Percentiles rank a stretch among this genome's conserved stretches.
phyloP scores from a whole-genome alignment of 2,113 vertebrate genomes.

The Vulpes ferrilata region DNA sequence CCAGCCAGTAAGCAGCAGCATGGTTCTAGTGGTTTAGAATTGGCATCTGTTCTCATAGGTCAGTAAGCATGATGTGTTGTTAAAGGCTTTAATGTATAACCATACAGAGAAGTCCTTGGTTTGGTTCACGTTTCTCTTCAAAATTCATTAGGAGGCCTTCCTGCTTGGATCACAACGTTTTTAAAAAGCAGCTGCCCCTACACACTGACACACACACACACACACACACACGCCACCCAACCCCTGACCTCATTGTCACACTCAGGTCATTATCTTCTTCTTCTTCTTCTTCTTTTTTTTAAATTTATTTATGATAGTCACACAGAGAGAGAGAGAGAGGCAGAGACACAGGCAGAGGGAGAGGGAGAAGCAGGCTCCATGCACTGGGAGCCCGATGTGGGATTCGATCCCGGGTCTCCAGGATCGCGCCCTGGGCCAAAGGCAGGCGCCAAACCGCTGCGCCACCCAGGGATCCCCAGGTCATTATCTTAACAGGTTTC shows the following conservation, averaged over 20 bases:
- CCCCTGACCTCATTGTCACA: neutral
- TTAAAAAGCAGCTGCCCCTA: neutral
- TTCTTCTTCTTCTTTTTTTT: no score
- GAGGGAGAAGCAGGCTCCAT: no score
- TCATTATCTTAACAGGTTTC: neutral
- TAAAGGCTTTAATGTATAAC: neutral
- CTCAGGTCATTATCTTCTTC: neutral
- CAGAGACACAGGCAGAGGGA: no score
- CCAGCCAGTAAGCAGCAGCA: neutral
- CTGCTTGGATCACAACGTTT: neutral
- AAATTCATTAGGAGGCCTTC: neutral
- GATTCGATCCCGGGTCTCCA: no score
- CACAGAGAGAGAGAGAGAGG: no score
- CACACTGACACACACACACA: neutral
- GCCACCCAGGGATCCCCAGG: neutral
- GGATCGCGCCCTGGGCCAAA: no score
- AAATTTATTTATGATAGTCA: no score
- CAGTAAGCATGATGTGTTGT: neutral
- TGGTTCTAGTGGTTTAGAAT: neutral
- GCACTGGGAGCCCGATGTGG: no score
- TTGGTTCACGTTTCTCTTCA: neutral
- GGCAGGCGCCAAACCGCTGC: no score
- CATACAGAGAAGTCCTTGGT: neutral
- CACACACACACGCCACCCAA: neutral
- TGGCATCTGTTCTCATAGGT: neutral